Evolutionary conservation across 2,113 vertebrate genomes (phyloP), one percentile per base, ranked within the genome.

Genomic region (Arizona elegans): DNA sequence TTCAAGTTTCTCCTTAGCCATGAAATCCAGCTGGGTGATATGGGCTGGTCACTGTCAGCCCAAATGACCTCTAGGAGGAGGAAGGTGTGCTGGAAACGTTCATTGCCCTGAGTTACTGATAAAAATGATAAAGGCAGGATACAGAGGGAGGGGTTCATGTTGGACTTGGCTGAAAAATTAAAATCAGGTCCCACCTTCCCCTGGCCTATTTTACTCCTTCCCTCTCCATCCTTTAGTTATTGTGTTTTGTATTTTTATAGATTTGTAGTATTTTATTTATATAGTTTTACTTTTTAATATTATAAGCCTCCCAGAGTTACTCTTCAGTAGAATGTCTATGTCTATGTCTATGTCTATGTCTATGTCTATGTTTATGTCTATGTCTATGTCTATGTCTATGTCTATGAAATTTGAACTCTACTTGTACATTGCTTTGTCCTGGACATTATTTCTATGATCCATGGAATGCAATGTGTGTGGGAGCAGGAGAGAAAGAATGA

Each of bases 371-470:
- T 43, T 3, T 3, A 43, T 43, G 38, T 43, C 2, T 3, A 43
- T 43, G 38, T 43, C 2, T 43, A 43, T 43, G 38, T 43, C 2
- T 43, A 43, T 43, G 38, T 43, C 2, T 43, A 43, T 43, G 38
- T 43, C 2, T 43, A 50, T 50, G 95, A 94, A 89, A 89, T 58
- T 58, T 55, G 81, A 55, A 55, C 87, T 87, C 38, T 38, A 93
- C 87, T 90, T 17, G 8, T 93, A 92, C 93, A 95, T 94, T 94
- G 29, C 89, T 95, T 92, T 90, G 90, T 94, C 93, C 86, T 54
- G 56, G 11, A 65, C 33, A 8, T 92, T 87, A 87, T 94, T 95
- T 47, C 0, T 11, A 52, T 92, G 43, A 26, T 87, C 89, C 87
- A 54, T 0, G 0, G 56, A n/a, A 87, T 88, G 89, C 92, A 90